Base-by-base conservation (phyloP, 1,140 invertebrate genomes). In the Eurosta solidaginis region DNA sequence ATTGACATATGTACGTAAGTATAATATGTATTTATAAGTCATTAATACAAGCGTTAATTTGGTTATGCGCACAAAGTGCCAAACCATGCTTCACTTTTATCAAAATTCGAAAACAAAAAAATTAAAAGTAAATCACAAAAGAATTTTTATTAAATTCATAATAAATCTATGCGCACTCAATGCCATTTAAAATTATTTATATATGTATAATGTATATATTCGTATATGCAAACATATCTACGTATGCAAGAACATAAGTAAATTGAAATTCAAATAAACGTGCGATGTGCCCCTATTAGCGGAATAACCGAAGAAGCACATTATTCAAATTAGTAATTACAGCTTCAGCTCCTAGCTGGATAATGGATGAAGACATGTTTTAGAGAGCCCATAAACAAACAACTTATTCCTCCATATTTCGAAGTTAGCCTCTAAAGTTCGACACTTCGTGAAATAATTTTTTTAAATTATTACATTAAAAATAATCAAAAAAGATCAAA, bases 1-100 rank as follows among this genome's bases (percentile, higher is more conserved):
- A 20, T 40, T 20, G 14, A 63, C 5, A n/a, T 6, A 63, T 63
- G 29, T 54, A 54, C 14, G 22, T n/a, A n/a, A n/a, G n/a, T n/a
- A n/a, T n/a, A n/a, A n/a, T n/a, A n/a, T n/a, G n/a, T 81, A 81
- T 78, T 74, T 81, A 63, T 79, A 49, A 73, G 68, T 59, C 63
- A 45, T 74, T 80, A 68, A 68, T 68, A 42, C 59, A 40, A 36
- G 59, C 59, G 59, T 36, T 47, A n/a, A 12, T 12, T 47, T 36
- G 7, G 59, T 25, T 36, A 63, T 40, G 40, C 29, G 59, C 17
- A 40, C 29, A 63, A 40, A 20, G 59, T 63, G 59, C 59, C n/a
- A n/a, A 63, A 29, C 17, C 33, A 63, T 29, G 29, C 40, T 40
- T 68, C 33, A 40, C 33, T 68, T 68, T 68, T 42, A 68, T 68